phyloP scores from a whole-genome alignment of 2,113 vertebrate species.

The Microcebus ravelobensis region DNA sequence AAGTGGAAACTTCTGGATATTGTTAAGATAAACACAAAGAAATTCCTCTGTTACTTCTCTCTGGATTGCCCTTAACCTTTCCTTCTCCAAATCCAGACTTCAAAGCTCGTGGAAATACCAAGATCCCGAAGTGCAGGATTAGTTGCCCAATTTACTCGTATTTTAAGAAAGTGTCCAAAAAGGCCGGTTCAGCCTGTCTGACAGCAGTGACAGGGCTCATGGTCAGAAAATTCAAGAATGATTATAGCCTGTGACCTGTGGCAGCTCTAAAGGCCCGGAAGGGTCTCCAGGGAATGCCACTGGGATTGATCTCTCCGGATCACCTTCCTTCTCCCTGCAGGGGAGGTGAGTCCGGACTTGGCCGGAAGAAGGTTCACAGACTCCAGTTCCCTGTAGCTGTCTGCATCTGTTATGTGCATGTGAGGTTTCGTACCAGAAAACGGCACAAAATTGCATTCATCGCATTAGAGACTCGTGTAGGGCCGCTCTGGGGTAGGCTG shows the following conservation, averaged over 20 bases:
- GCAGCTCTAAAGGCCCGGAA: neutral
- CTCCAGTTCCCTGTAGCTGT: neutral
- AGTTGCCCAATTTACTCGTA: slow-evolving; percentile 53
- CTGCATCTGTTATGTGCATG: neutral
- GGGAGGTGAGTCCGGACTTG: neutral
- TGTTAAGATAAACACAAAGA: slow-evolving; percentile 40
- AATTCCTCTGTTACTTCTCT: neutral
- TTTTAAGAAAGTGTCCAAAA: slow-evolving; percentile 67
- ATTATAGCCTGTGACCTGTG: slow-evolving; percentile 51
- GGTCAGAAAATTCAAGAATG: slow-evolving; percentile 49
- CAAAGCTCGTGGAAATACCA: slow-evolving; percentile 55
- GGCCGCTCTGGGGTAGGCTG: neutral
- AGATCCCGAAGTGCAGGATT: slow-evolving; percentile 35
- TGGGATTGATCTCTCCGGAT: neutral
- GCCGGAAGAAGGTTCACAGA: neutral
- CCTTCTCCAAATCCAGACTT: slow-evolving; percentile 52
- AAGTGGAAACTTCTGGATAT: neutral
- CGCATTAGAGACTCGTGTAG: neutral
- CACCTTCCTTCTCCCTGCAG: neutral
- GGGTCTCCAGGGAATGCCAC: neutral
- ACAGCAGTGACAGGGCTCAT: slow-evolving; percentile 24
- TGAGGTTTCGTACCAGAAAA: neutral
- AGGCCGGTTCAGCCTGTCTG: slow-evolving; percentile 58
- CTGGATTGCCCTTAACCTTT: slow-evolving; percentile 46
- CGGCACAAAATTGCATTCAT: neutral